Base-by-base conservation (phyloP, 2,113 vertebrate species). In the Cavia aperea region DNA sequence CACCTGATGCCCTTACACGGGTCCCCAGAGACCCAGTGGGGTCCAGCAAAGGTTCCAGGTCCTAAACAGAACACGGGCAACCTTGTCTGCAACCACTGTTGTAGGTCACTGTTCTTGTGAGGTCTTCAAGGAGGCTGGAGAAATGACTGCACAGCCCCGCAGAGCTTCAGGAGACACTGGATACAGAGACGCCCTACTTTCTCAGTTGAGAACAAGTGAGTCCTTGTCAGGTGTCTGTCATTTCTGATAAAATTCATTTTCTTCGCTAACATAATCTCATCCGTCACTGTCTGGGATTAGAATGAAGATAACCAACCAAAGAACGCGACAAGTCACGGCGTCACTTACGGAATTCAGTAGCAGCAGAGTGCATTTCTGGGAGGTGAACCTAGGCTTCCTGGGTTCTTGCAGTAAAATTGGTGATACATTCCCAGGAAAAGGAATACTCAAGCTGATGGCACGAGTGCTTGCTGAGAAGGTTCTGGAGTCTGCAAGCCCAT, bases 141-240 rank as follows among this genome's bases (percentile, higher is more conserved):
- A 70, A 75, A 90, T 88, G 86, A 92, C 90, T 72, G 73, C 90
- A 31, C 72, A 91, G 68, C 83, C 91, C 83, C 92, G 68, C 33
- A 72, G 75, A 36, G 49, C 93, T 91, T 88, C 66, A 95, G 92
- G 91, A 93, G 83, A 43, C 88, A 62, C 65, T 81, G 91, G 89
- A 92, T 93, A 77, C 24, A 81, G 81, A 54, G 90, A 83, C 94
- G 83, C 54, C 62, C 68, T 68, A 16, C 23, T 51, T 86, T 66
- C 56, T 79, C 68, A 68, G 88, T 58, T 83, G 43, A 94, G 81
- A 87, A 72, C 1, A 31, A 66, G 26, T 93, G 49, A 54, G 86
- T 43, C 87, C 90, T 16, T 88, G 92, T 3, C 81, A 56, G 62
- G 63, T 83, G 12, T 95, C 72, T 62, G 9, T 63, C 51, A 81